These are phyloP conservation scores for Epizoanthus stellaris DNA, from an alignment of 92 coral and sea anemone species.

Conservation along the genomic window DNA sequence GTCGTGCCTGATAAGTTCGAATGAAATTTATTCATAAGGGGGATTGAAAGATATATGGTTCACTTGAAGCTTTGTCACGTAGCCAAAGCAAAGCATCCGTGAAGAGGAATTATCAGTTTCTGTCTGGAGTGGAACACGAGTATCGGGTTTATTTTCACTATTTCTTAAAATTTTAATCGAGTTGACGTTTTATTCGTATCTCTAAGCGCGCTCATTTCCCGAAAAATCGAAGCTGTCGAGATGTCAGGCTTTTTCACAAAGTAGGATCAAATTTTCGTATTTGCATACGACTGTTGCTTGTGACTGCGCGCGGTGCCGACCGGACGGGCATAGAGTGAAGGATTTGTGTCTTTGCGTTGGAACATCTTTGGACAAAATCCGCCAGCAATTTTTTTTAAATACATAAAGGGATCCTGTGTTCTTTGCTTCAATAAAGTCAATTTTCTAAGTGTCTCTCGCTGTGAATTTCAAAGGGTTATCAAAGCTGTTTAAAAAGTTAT, in stretches of 20 bases:
- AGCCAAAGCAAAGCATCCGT: slow-evolving; percentile 8
- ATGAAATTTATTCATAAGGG: slow-evolving; percentile 30
- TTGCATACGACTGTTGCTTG: slow-evolving; percentile 17
- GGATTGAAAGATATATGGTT: slow-evolving; percentile 29
- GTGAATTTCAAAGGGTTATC: slow-evolving; percentile 11
- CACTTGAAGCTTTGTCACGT: slow-evolving; percentile 31
- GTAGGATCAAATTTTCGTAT: background rate
- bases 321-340: background rate
- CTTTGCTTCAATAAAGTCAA: slow-evolving; percentile 22
- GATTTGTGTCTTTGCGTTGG: slow-evolving; percentile 22
- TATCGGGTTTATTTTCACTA: background rate
- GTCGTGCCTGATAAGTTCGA: slow-evolving; percentile 31
- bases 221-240: slow-evolving; percentile 5
- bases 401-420: slow-evolving; percentile 6
- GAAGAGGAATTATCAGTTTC: background rate
- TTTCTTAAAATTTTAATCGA: slow-evolving; percentile 1
- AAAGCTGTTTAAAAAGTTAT: slow-evolving; percentile 10
- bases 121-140: background rate
- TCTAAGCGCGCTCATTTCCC: background rate
- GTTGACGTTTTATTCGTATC: background rate
- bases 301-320: slow-evolving; percentile 2
- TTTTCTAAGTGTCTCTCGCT: slow-evolving; percentile 28
- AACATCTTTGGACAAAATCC: slow-evolving; percentile 15
- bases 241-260: background rate
- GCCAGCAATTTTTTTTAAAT: background rate